Base-by-base conservation (phyloP, 1,140 invertebrate species). In the Notospermus geniculatus region DNA sequence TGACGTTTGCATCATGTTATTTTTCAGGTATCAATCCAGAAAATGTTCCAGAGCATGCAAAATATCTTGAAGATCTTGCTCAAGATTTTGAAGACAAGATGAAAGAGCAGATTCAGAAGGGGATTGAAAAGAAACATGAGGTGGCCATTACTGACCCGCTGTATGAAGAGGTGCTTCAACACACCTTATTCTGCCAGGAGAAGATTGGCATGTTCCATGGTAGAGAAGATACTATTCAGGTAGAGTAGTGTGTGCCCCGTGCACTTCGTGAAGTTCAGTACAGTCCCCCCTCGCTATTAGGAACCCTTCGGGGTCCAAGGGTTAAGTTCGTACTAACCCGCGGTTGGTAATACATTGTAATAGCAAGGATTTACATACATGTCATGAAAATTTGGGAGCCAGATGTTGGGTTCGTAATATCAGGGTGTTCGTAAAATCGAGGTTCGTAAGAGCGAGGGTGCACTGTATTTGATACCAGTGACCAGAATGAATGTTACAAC, bases 11-110 rank as follows among this genome's bases (percentile, higher is more conserved):
- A 46, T 25, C 46, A 7, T 15, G 15, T 41, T 43, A 2, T 13
- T 59, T 22, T 61, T 13, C 22, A 76, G 74, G 74, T 54, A 70
- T 76, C 28, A 62, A 74, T 57, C 69, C 71, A 19, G 59, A 62
- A 11, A 23, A 11, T 2, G 30, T 57, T 13, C 30, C 53, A 5
- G 63, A 64, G 29, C 74, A 76, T 56, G 54, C 61, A 29, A 54
- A 66, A 9, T 76, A 76, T 59, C 54, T 76, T 11, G 57, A 62
- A 19, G 50, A 63, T 9, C 45, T 76, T 17, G 66, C 62, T 43
- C 46, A 66, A 25, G 71, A 71, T 55, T 71, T 74, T 55, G 63
- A 71, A 22, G 41, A 54, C 0, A 25, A 59, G 2, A 62, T 76
- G 57, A 59, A 27, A 7, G 17, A 52, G 1, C 61, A 70, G 66